phyloP scores from a whole-genome alignment of 2,113 vertebrate genomes.

The Podarcis raffonei region DNA sequence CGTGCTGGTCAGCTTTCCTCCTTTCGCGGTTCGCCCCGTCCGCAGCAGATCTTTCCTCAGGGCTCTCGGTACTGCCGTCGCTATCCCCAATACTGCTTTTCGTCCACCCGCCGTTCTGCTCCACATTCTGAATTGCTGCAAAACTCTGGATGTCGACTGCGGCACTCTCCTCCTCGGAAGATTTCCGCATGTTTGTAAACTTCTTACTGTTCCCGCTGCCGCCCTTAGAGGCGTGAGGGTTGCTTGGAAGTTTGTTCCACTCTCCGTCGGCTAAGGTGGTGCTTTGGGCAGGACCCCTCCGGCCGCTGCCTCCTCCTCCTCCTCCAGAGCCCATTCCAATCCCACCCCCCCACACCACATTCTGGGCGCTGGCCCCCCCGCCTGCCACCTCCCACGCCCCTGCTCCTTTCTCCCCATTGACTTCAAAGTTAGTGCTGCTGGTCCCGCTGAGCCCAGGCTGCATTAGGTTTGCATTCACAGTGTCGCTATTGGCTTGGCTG shows the following conservation, averaged over 20 bases:
- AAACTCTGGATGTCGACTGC: slow-evolving; percentile 65
- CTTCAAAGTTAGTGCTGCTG: slow-evolving; percentile 86
- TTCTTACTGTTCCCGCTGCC: slow-evolving; percentile 78
- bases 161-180: slow-evolving; percentile 90
- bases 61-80: slow-evolving; percentile 88
- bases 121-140: slow-evolving; percentile 65
- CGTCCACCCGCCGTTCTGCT: slow-evolving; percentile 81
- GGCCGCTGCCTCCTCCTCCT: slow-evolving; percentile 78
- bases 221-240: slow-evolving; percentile 84
- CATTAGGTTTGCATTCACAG: slow-evolving; percentile 97
- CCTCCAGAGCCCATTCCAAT: slow-evolving; percentile 77
- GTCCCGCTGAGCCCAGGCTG: slow-evolving; percentile 85
- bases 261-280: slow-evolving; percentile 83
- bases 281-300: slow-evolving; percentile 84
- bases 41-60: slow-evolving; percentile 75
- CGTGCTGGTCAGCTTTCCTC: slow-evolving; percentile 81
- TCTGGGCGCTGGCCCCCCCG: slow-evolving; percentile 79
- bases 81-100: slow-evolving; percentile 82
- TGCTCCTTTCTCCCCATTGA: slow-evolving; percentile 82
- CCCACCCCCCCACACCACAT: slow-evolving; percentile 80
- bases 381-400: slow-evolving; percentile 86
- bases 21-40: slow-evolving; percentile 80
- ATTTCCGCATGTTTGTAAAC: slow-evolving; percentile 92
- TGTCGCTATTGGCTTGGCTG: slow-evolving; percentile 89
- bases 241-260: slow-evolving; percentile 87